phyloP scores from a whole-genome alignment of 37 sponge, comb jelly and placozoan species.

The Aphrocallistes beatrix region DNA sequence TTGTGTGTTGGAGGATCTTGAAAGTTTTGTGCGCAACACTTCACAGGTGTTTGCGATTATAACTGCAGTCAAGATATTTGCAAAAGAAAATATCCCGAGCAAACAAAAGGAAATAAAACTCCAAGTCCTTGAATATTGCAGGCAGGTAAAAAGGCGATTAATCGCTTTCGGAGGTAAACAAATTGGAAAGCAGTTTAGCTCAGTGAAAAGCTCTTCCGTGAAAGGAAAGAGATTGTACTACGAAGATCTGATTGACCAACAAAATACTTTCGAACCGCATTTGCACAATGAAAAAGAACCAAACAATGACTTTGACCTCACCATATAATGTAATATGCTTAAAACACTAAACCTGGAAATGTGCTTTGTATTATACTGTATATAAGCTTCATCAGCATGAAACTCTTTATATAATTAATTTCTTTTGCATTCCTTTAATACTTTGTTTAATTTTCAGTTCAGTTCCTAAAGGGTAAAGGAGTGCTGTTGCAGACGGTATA shows the following conservation, averaged over 20 bases:
- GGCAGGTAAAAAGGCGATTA: neutral
- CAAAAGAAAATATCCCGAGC: neutral
- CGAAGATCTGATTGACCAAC: neutral
- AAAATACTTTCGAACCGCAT: conserved; percentile 3
- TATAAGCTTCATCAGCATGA: no score
- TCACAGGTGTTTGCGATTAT: neutral
- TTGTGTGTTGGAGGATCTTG: neutral
- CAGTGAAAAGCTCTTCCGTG: neutral
- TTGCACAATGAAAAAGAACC: neutral
- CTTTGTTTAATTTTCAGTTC: no score
- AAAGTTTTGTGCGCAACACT: conserved; percentile 8
- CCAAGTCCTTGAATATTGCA: neutral
- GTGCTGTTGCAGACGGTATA: no score
- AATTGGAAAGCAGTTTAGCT: neutral
- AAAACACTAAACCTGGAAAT: no score
- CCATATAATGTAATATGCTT: no score
- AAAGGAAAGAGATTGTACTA: neutral
- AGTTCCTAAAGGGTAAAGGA: no score
- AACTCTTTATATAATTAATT: no score
- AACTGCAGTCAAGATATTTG: neutral
- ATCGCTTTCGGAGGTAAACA: neutral
- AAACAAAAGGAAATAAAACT: conserved; percentile 16
- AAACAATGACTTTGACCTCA: neutral
- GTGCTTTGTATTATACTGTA: no score
- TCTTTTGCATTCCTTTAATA: no score